Conservation (phyloP, 35 echinoderm and acorn worm genomes). For the Diadema setosum region DNA sequence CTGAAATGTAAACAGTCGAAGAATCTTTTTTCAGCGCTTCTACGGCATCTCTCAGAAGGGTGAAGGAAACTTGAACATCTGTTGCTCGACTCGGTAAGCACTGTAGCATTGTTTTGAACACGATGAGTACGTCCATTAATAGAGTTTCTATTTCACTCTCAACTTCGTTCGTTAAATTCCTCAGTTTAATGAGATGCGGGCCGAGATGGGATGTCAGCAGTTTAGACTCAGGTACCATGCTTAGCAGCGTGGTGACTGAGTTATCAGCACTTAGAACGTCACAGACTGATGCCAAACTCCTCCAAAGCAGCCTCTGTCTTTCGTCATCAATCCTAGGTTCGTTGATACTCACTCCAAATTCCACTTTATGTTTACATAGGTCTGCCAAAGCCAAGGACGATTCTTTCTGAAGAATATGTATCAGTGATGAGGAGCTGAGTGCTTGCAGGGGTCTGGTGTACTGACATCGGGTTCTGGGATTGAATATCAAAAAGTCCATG, state of each 20-base stretch:
- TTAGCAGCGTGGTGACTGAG: constrained; percentile 40
- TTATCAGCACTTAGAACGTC: not conserved
- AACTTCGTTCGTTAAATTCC: not conserved
- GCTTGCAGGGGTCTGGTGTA: no score
- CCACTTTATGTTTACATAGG: not conserved
- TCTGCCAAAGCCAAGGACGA: not conserved
- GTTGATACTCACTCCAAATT: constrained; percentile 29
- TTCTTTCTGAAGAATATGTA: not conserved
- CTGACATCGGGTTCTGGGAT: no score
- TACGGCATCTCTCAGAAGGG: constrained; percentile 8
- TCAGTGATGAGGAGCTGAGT: not conserved
- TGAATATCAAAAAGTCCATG: no score
- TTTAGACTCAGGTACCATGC: constrained; percentile 3
- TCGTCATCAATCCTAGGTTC: constrained; percentile 19
- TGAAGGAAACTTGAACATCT: not conserved
- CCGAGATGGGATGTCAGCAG: constrained; percentile 43
- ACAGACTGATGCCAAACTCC: constrained; percentile 22
- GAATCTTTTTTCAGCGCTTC: not conserved
- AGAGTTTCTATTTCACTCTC: not conserved
- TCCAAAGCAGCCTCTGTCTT: constrained; percentile 9
- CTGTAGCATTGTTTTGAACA: not conserved
- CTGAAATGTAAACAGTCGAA: not conserved
- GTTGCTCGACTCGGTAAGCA: not conserved
- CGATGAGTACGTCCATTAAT: not conserved
- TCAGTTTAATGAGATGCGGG: not conserved